Evolutionary conservation across 1,140 invertebrate species (phyloP), one percentile per base, ranked within the genome.

Genomic region (Achatina immaculata): DNA sequence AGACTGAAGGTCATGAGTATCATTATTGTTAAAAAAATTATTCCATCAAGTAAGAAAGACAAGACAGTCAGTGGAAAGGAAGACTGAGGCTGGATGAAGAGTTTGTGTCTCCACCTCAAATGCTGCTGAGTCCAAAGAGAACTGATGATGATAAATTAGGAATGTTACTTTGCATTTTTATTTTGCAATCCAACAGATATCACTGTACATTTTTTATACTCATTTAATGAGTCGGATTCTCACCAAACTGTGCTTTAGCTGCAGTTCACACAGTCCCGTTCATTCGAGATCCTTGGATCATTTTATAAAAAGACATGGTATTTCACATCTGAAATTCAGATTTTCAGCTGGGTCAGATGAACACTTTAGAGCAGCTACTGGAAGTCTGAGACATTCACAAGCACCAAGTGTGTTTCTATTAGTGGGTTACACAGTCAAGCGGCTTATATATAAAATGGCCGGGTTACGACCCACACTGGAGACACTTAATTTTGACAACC

Each of bases 401-500:
- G 43, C 65, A 42, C 31, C 28, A 42, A 71, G 51, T 36, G 24
- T 36, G 16, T n/a, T 68, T 58, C 42, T 38, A 36, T 9, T 7
- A 28, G 7, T 16, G n/a, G 38, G 73, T 65, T 71, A 9, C 28
- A 28, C 36, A 0, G 42, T 83, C n/a, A 73, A 38, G 16, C 78
- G 78, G 42, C 48, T 66, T 16, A 1, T 81, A 2, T 68, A 48
- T 11, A 86, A 69, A 16, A 90, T 89, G 88, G 80, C 88, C 14
- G 75, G 75, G 7, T 11, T 45, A 40, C 28, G 31, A 28, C 34
- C 42, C n/a, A 87, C 86, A 28, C 80, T 91, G 38, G 89, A 91
- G 81, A 89, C 85, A 2, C 76, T 91, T 0, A 88, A 88, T 28
- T 92, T 92, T 88, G 89, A 91, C 76, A 91, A 92, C 83, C 79